These are phyloP conservation scores for Pristionchus maxplancki DNA, from an alignment of 2,888 invertebrate genomes.

Conservation along the genomic window DNA sequence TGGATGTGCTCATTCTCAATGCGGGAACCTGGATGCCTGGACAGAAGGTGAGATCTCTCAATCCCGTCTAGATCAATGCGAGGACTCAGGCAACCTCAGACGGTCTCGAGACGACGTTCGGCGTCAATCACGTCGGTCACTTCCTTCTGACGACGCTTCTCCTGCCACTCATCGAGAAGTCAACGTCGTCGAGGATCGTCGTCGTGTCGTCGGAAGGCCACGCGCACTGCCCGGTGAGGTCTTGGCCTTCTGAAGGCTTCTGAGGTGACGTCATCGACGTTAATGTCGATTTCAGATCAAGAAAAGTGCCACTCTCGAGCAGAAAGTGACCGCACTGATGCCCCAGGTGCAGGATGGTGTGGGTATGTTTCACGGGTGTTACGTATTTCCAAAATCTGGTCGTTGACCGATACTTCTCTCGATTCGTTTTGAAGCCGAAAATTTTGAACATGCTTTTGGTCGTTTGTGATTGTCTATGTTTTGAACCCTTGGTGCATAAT, in stretches of 20 bases:
- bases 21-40: neutral
- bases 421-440: neutral
- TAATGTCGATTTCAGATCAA: neutral
- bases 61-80: neutral
- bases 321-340: neutral
- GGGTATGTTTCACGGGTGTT: neutral
- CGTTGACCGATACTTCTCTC: neutral
- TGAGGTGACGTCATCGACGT: too few species aligned
- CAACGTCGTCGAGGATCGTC: neutral
- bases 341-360: neutral
- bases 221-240: neutral
- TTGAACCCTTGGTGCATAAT: too few species aligned
- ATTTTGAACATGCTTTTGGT: neutral
- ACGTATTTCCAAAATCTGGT: too few species aligned
- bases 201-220: conserved; percentile 29
- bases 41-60: neutral
- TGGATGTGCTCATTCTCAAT: conserved; percentile 37
- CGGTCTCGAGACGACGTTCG: conserved; percentile 79
- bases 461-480: too few species aligned
- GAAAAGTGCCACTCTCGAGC: neutral
- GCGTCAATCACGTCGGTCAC: conserved; percentile 89
- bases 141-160: conserved; percentile 84
- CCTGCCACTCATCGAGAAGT: neutral
- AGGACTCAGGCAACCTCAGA: conserved; percentile 78
- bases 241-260: too few species aligned